These are phyloP conservation scores for Geopemphigus sp. DNA, from an alignment of 1,140 invertebrate species.

Conservation along the genomic window DNA sequence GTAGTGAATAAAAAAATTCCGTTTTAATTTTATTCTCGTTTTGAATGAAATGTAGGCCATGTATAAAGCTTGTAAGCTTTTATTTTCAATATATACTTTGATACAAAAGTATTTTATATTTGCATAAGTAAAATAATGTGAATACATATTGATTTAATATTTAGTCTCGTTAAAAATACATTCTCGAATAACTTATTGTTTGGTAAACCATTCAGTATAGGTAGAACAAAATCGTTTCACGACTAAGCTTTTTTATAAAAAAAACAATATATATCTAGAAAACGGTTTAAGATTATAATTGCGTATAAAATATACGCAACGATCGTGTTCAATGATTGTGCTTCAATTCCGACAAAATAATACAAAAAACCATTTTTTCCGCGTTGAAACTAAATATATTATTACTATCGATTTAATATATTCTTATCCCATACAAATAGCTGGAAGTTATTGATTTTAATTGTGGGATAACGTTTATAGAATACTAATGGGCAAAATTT, in stretches of 20 bases:
- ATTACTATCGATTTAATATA: too few relatives aligned
- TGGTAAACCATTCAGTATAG: neutral
- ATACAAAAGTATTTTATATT: conserved; percentile 9
- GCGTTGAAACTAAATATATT: too few relatives aligned
- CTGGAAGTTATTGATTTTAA: too few relatives aligned
- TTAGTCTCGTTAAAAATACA: neutral
- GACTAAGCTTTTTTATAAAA: neutral
- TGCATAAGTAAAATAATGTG: neutral
- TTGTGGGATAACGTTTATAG: too few relatives aligned
- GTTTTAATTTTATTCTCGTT: neutral
- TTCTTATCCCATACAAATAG: too few relatives aligned
- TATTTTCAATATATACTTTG: neutral
- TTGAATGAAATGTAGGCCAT: neutral
- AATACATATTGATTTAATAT: neutral
- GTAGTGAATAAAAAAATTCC: neutral
- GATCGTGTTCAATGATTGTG: too few relatives aligned
- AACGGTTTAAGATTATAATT: too few relatives aligned
- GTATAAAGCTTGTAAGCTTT: neutral
- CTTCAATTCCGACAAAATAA: too few relatives aligned
- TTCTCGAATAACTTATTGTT: neutral
- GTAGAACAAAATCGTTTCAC: too few relatives aligned
- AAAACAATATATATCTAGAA: neutral
- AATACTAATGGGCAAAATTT: too few relatives aligned
- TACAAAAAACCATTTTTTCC: too few relatives aligned
- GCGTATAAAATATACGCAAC: too few relatives aligned